These are phyloP conservation scores for Mobula hypostoma DNA, from an alignment of 2,113 vertebrate species.

Conservation along the genomic window DNA sequence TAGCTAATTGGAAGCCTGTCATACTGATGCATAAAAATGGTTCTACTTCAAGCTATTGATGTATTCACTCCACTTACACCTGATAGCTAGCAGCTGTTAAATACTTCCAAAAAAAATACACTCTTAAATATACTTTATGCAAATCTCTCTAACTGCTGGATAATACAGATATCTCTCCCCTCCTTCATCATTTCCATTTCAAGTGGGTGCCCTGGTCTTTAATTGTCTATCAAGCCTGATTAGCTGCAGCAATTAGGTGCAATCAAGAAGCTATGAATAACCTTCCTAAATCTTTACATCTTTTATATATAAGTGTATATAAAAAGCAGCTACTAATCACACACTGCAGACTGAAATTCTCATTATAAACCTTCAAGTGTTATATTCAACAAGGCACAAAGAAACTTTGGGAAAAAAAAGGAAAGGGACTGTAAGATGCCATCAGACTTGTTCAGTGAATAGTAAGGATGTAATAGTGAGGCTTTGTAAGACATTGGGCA, in stretches of 20 bases:
- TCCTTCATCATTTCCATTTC: constrained; percentile 44
- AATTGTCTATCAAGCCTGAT: constrained; percentile 46
- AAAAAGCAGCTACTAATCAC: constrained; percentile 1
- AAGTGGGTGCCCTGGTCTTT: constrained; percentile 45
- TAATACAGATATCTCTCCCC: constrained; percentile 44
- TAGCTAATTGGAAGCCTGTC: constrained; percentile 26
- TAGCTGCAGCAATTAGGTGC: constrained; percentile 46
- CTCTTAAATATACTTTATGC: constrained; percentile 15
- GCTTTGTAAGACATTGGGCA: no score
- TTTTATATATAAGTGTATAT: neutral
- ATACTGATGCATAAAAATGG: constrained; percentile 23
- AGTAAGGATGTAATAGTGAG: no score
- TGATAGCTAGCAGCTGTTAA: constrained; percentile 16
- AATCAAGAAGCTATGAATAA: constrained; percentile 48
- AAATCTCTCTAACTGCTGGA: constrained; percentile 40
- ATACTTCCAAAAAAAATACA: neutral
- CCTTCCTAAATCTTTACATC: neutral
- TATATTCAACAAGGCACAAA: constrained; percentile 1
- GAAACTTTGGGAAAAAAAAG: neutral
- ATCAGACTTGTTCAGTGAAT: neutral
- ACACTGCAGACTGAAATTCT: neutral
- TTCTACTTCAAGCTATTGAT: constrained; percentile 23
- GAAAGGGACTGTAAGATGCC: neutral
- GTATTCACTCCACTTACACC: neutral
- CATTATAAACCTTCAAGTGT: neutral